Evolutionary conservation across 2,888 invertebrate genomes (phyloP).

Genomic region (Diaperis boleti): DNA sequence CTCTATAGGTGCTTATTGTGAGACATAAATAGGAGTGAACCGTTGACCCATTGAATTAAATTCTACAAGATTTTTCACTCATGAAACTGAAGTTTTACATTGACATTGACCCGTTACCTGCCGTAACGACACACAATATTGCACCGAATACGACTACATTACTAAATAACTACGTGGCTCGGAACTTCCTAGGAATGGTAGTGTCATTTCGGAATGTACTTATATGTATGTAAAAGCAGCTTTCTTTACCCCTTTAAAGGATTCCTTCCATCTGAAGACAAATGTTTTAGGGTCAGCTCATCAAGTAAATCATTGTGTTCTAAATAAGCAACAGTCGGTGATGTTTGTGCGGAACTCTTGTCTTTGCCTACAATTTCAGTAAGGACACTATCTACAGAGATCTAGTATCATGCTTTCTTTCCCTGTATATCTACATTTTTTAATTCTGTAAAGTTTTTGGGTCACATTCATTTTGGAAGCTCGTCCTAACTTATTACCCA

Average conservation of each 20-base stretch:
- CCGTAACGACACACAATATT: background rate
- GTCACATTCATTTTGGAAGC: too few relatives aligned
- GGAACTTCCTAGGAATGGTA: slow-evolving; percentile 4
- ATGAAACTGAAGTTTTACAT: slow-evolving; percentile 11
- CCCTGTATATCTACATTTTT: too few relatives aligned
- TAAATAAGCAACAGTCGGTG: too few relatives aligned
- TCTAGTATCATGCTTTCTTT: too few relatives aligned
- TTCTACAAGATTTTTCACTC: slow-evolving; percentile 19
- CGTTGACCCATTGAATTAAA: slow-evolving; percentile 35
- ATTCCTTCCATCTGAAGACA: background rate
- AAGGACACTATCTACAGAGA: too few relatives aligned
- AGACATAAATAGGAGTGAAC: slow-evolving; percentile 23
- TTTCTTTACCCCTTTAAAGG: background rate
- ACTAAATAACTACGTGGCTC: background rate
- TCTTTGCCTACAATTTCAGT: too few relatives aligned
- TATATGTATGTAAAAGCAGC: slow-evolving; percentile 1
- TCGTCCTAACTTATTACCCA: too few relatives aligned
- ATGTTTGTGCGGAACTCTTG: too few relatives aligned
- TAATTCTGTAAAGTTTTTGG: too few relatives aligned
- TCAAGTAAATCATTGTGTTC: too few relatives aligned
- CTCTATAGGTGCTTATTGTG: slow-evolving; percentile 29
- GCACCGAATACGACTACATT: background rate
- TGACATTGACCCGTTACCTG: slow-evolving; percentile 15
- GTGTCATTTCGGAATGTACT: background rate
- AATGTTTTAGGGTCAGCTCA: too few relatives aligned